Percentiles rank a stretch among this genome's conserved stretches.
Conservation (phyloP, 2,113 vertebrate species). For the Nothocercus julius region DNA sequence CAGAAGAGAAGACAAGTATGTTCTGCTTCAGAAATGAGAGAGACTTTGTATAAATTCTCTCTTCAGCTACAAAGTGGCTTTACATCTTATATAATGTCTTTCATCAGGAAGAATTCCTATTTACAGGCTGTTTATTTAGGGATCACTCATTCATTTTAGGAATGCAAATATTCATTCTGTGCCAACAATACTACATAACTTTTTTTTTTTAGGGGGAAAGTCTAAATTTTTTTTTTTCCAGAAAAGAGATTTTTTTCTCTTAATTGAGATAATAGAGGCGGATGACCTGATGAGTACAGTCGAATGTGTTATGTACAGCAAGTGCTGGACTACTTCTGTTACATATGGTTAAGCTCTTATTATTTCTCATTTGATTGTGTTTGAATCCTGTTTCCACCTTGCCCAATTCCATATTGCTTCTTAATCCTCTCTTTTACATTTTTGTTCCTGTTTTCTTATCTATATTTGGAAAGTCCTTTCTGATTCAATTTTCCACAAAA, state of each 20-base stretch:
- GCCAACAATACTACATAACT: not conserved
- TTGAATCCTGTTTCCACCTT: not conserved
- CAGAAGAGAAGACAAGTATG: not conserved
- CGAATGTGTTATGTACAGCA: not conserved
- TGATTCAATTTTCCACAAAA: not conserved
- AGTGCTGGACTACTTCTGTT: not conserved
- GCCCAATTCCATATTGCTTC: not conserved
- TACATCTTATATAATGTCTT: not conserved
- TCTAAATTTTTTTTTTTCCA: not conserved
- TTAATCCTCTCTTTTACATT: not conserved
- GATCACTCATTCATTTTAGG: not conserved
- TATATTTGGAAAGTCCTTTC: not conserved
- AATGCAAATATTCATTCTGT: not conserved
- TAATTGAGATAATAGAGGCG: not conserved
- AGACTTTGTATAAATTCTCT: not conserved
- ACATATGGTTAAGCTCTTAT: not conserved
- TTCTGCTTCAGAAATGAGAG: not conserved
- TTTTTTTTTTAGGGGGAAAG: not conserved
- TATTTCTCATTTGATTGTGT: not conserved
- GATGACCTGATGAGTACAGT: not conserved
- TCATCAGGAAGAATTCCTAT: not conserved
- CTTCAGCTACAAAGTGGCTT: not conserved
- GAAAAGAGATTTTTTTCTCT: not conserved
- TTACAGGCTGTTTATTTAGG: not conserved
- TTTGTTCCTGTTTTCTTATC: not conserved